Evolutionary conservation across 1,140 invertebrate genomes (phyloP).

Genomic region (Drosophila orena): DNA sequence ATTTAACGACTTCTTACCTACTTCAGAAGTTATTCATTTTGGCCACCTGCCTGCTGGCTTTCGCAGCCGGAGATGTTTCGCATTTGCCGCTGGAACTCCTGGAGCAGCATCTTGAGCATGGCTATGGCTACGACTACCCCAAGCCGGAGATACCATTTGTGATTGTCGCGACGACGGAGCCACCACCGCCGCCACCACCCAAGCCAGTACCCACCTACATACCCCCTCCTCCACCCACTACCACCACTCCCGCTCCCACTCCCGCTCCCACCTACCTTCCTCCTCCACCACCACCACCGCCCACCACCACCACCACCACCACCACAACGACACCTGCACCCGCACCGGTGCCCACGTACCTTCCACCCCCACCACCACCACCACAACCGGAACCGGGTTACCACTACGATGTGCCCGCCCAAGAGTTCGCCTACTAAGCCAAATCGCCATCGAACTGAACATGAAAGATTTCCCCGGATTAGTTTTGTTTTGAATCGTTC

Average conservation of each 20-base stretch:
- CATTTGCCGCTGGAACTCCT: slow-evolving; percentile 62
- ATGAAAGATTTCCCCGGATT: slow-evolving; percentile 31
- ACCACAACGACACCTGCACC: slow-evolving; percentile 20
- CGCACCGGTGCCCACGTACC: slow-evolving; percentile 31
- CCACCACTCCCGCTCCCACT: slow-evolving; percentile 27
- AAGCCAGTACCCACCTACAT: slow-evolving; percentile 54
- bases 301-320: slow-evolving; percentile 22
- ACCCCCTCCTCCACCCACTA: slow-evolving; percentile 50
- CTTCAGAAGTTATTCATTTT: slow-evolving; percentile 60
- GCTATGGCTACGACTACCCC: slow-evolving; percentile 72
- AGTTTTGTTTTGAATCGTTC: slow-evolving; percentile 35
- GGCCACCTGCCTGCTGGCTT: slow-evolving; percentile 51
- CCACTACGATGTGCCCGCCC: slow-evolving; percentile 69
- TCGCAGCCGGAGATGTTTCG: slow-evolving; percentile 71
- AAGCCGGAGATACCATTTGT: slow-evolving; percentile 68
- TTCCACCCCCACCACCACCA: slow-evolving; percentile 27
- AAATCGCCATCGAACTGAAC: slow-evolving; percentile 23
- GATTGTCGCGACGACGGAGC: slow-evolving; percentile 51
- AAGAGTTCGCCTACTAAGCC: slow-evolving; percentile 56
- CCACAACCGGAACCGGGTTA: slow-evolving; percentile 58
- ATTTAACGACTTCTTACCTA: not conserved
- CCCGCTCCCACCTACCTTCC: slow-evolving; percentile 51
- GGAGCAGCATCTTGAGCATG: slow-evolving; percentile 47
- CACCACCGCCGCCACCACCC: slow-evolving; percentile 56
- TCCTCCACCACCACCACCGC: slow-evolving; percentile 37